These are phyloP conservation scores for Rhynchonema sp. DNA, from an alignment of 2,888 invertebrate genomes.

Conservation along the genomic window DNA sequence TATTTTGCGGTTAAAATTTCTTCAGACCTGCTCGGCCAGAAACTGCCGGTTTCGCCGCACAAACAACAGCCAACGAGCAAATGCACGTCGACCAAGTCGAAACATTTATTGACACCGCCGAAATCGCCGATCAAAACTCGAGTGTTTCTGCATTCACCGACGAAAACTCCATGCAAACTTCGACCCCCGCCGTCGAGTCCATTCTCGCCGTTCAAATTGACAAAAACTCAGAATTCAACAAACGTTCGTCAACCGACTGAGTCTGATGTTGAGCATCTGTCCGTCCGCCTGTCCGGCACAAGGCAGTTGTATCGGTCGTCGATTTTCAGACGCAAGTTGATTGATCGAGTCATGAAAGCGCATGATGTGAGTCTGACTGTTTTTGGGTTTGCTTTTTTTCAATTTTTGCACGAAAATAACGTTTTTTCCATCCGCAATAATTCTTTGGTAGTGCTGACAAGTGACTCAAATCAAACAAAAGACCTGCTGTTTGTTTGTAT, in stretches of 20 bases:
- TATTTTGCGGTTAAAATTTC: too few relatives aligned
- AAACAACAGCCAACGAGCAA: neutral
- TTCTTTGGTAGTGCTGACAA: too few relatives aligned
- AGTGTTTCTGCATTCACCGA: neutral
- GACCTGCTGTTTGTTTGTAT: neutral
- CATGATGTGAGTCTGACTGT: neutral
- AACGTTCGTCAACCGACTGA: neutral
- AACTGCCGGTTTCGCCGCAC: neutral
- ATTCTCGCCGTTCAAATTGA: neutral
- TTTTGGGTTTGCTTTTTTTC: neutral
- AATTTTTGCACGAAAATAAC: too few relatives aligned
- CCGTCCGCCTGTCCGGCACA: neutral
- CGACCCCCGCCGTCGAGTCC: neutral
- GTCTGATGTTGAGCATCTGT: neutral
- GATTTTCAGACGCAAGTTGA: neutral
- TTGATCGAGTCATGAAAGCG: neutral
- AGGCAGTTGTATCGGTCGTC: neutral
- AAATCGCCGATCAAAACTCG: neutral
- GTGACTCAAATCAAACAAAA: too few relatives aligned
- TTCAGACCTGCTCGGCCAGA: neutral
- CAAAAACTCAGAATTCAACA: neutral
- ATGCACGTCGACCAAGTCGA: neutral
- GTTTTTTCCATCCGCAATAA: neutral
- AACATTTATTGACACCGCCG: neutral
- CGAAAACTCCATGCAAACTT: neutral